Percentiles rank a stretch among this genome's conserved stretches.
phyloP scores from a whole-genome alignment of 2,797 vertebrate genomes.

The Merluccius polli region DNA sequence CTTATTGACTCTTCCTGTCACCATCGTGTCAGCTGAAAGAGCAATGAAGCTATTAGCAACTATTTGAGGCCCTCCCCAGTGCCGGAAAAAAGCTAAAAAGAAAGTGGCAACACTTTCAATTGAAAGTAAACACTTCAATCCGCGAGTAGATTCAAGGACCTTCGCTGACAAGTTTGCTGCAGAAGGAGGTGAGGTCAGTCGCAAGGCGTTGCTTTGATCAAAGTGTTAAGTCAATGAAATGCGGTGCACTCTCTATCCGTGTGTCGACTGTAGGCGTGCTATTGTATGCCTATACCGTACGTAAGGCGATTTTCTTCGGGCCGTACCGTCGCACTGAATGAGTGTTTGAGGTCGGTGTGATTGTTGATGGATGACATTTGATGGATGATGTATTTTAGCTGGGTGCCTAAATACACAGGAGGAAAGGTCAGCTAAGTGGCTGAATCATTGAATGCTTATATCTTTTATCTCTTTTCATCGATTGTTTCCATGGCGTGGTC shows the following conservation, averaged over 20 bases:
- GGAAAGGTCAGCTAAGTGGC: too few relatives aligned
- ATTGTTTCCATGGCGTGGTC: too few relatives aligned
- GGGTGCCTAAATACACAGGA: too few relatives aligned
- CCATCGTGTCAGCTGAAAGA: background rate
- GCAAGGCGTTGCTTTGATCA: background rate
- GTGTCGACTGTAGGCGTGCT: background rate
- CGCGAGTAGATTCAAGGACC: background rate
- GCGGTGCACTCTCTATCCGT: background rate
- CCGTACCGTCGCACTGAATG: too few relatives aligned
- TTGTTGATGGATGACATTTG: too few relatives aligned
- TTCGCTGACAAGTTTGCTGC: background rate
- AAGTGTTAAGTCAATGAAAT: background rate
- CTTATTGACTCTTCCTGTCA: constrained; percentile 1
- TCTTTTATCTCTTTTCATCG: too few relatives aligned
- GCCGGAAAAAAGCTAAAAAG: background rate
- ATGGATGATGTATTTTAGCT: too few relatives aligned
- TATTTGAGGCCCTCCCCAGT: background rate
- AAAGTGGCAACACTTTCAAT: background rate
- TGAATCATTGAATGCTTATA: too few relatives aligned
- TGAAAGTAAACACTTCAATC: background rate
- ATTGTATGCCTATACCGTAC: background rate
- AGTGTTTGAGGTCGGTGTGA: too few relatives aligned
- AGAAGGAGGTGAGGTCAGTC: background rate
- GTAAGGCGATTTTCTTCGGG: background rate
- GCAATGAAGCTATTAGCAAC: constrained; percentile 3